phyloP scores from a whole-genome alignment of 1,140 invertebrate species.

The Elymnias hypermnestra region DNA sequence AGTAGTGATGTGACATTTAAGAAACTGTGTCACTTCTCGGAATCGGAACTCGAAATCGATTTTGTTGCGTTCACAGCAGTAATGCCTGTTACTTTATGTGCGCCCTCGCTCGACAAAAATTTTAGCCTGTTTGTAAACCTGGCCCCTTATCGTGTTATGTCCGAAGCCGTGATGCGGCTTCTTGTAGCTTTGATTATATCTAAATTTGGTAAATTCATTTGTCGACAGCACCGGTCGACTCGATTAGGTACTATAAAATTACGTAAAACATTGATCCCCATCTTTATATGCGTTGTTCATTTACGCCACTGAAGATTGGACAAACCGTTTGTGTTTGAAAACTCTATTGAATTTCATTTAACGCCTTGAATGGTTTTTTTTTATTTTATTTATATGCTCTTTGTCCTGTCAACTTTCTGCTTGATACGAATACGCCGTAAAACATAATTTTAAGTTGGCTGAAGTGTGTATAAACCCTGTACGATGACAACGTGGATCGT shows the following conservation, averaged over 20 bases:
- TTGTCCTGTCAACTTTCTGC: conserved; percentile 14
- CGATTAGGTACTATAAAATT: conserved; percentile 62
- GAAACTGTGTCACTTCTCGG: conserved; percentile 73
- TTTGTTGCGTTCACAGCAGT: conserved; percentile 66
- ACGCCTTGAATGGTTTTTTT: conserved; percentile 4
- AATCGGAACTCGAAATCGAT: conserved; percentile 73
- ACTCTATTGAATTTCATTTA: conserved; percentile 19
- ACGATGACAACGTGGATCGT: conserved; percentile 56
- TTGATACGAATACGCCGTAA: conserved; percentile 28
- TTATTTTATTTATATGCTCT: conserved; percentile 19
- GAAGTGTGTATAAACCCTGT: conserved; percentile 40
- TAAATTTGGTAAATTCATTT: conserved; percentile 64
- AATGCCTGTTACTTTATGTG: conserved; percentile 64
- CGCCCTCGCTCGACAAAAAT: conserved; percentile 27
- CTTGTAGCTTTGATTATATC: conserved; percentile 66
- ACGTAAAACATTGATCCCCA: conserved; percentile 55
- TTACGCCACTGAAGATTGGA: conserved; percentile 20
- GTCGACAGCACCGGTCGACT: conserved; percentile 43
- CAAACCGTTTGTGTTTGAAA: conserved; percentile 16
- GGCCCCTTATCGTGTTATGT: conserved; percentile 57
- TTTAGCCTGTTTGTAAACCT: conserved; percentile 50
- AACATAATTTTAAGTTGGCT: conserved; percentile 40
- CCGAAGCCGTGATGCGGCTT: conserved; percentile 46
- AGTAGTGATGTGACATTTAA: conserved; percentile 74
- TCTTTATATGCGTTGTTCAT: conserved; percentile 23